phyloP scores from a whole-genome alignment of 1,140 invertebrate genomes.

The Spodoptera frugiperda region DNA sequence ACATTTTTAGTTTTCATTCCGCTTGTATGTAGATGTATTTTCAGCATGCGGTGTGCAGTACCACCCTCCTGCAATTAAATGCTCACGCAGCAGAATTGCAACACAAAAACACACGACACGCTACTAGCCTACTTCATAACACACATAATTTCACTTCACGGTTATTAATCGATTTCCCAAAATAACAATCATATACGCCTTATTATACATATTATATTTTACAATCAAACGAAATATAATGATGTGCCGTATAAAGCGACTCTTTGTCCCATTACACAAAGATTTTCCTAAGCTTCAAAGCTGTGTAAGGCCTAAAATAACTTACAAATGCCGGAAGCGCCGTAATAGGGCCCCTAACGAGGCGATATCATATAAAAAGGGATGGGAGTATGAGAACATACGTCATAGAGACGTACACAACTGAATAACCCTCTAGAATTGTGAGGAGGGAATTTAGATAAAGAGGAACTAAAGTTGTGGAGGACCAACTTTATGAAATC shows the following conservation, averaged over 20 bases:
- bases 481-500: not conserved
- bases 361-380: conserved; percentile 30
- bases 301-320: conserved; percentile 28
- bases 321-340: conserved; percentile 14
- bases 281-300: conserved; percentile 29
- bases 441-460: not conserved
- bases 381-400: not conserved
- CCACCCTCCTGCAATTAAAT: no score
- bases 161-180: no score
- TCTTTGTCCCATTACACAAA: conserved; percentile 22
- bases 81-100: no score
- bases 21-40: no score
- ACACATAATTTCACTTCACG: no score
- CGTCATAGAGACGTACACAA: conserved; percentile 1
- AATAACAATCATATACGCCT: no score
- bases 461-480: not conserved
- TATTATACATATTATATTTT: not conserved
- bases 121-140: no score
- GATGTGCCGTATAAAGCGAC: not conserved
- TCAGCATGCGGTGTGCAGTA: no score
- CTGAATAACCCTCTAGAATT: not conserved
- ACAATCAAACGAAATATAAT: not conserved
- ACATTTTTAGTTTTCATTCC: no score
- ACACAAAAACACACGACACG: no score
- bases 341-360: conserved; percentile 12